Evolutionary conservation across 2,113 vertebrate genomes (phyloP).

Genomic region (Cyrtonyx montezumae): DNA sequence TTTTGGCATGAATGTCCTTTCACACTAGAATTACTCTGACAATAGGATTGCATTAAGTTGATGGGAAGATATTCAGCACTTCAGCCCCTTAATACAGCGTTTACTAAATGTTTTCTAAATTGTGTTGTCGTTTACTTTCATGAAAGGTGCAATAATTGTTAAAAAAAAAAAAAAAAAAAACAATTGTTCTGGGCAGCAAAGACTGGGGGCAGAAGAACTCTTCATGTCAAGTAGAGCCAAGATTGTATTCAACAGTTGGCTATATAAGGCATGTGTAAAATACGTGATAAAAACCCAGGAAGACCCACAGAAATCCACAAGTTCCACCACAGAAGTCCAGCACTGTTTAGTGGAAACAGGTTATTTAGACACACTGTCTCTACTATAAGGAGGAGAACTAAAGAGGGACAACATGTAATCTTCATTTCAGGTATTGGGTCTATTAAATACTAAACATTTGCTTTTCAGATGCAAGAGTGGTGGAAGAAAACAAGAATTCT

Average conservation of each 20-base stretch:
- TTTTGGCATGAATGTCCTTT: not conserved
- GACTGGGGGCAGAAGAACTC: constrained; percentile 10
- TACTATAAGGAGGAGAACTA: not conserved
- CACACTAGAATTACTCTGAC: not conserved
- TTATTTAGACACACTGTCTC: not conserved
- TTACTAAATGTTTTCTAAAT: not conserved
- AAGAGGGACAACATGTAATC: not conserved
- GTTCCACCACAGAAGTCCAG: not conserved
- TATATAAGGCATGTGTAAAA: constrained; percentile 26
- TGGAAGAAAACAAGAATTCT: not conserved
- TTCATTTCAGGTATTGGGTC: not conserved
- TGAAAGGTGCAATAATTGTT: not conserved
- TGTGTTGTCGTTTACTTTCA: not conserved
- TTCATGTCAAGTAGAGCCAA: constrained; percentile 35
- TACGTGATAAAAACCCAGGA: not conserved
- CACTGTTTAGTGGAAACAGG: not conserved
- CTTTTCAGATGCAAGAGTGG: not conserved
- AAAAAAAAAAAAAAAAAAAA: not conserved
- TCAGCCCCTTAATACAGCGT: not conserved
- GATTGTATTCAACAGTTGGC: constrained; percentile 36
- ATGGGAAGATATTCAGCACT: not conserved
- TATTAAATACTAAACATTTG: constrained; percentile 29
- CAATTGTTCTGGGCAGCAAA: not conserved
- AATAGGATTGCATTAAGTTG: not conserved
- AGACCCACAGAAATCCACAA: not conserved